phyloP scores from a whole-genome alignment of 1,140 invertebrate species.

The Centruroides vittatus region DNA sequence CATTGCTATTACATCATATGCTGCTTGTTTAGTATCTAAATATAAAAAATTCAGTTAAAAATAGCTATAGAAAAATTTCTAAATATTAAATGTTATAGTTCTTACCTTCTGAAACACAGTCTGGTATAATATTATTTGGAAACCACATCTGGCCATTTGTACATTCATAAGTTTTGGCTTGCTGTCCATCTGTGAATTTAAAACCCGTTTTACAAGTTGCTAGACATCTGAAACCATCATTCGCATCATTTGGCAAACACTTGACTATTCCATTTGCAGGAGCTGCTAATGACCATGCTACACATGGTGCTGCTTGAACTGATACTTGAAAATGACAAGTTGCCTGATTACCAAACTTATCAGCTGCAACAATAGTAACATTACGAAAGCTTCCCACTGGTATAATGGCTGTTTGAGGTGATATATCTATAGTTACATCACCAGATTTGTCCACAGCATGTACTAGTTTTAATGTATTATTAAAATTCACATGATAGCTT shows the following conservation, averaged over 20 bases:
- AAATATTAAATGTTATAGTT: slow-evolving; percentile 6
- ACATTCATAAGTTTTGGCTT: slow-evolving; percentile 70
- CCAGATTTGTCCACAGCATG: slow-evolving; percentile 80
- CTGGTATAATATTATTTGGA: slow-evolving; percentile 71
- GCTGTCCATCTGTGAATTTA: slow-evolving; percentile 78
- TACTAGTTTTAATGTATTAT: slow-evolving; percentile 69
- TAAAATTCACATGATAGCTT: slow-evolving; percentile 80
- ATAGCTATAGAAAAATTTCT: not conserved
- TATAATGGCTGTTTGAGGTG: slow-evolving; percentile 72
- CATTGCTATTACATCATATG: slow-evolving; percentile 78
- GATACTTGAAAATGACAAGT: slow-evolving; percentile 82
- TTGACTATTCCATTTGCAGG: slow-evolving; percentile 77
- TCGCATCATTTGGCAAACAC: slow-evolving; percentile 51
- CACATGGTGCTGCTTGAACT: slow-evolving; percentile 79
- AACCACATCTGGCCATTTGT: slow-evolving; percentile 56
- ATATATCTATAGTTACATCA: slow-evolving; percentile 60
- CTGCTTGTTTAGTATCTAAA: slow-evolving; percentile 76
- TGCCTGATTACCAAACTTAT: slow-evolving; percentile 77
- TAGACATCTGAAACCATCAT: slow-evolving; percentile 64
- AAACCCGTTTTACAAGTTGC: slow-evolving; percentile 81
- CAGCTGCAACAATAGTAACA: slow-evolving; percentile 77
- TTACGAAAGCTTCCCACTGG: slow-evolving; percentile 84
- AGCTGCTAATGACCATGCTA: slow-evolving; percentile 78
- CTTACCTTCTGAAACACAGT: slow-evolving; percentile 79
- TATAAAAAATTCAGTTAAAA: not conserved